Conservation (phyloP, 2,888 invertebrate genomes). For the Hedychridium roseum region DNA sequence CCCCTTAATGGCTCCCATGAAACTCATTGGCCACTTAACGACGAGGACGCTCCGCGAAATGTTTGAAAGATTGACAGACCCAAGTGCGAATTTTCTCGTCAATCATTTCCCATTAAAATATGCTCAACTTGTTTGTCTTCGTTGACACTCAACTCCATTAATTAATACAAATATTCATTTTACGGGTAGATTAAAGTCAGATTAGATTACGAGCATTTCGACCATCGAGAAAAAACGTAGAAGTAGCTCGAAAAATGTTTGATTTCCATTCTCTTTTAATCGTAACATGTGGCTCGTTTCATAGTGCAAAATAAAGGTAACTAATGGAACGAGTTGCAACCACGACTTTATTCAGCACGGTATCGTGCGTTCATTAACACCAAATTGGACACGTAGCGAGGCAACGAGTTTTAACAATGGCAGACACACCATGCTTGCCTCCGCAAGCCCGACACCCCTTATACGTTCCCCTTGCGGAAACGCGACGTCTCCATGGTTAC, state of each 20-base stretch:
- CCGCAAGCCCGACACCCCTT: slow-evolving; percentile 52
- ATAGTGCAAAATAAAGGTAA: too few species aligned
- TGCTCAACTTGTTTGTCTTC: too few species aligned
- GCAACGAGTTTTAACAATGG: slow-evolving; percentile 50
- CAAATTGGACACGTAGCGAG: slow-evolving; percentile 30
- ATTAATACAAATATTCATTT: too few species aligned
- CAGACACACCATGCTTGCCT: slow-evolving; percentile 45
- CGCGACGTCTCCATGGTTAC: slow-evolving; percentile 63
- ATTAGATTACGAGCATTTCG: too few species aligned
- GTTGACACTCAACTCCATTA: too few species aligned
- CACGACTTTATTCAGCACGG: too few species aligned
- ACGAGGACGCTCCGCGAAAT: slow-evolving; percentile 32
- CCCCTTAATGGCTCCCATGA: slow-evolving; percentile 44
- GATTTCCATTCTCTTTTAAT: too few species aligned
- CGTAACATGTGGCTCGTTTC: too few species aligned
- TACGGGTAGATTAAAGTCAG: too few species aligned
- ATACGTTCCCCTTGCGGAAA: slow-evolving; percentile 54
- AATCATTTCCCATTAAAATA: slow-evolving; percentile 29
- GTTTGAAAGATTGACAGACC: slow-evolving; percentile 43
- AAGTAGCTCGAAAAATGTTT: too few species aligned
- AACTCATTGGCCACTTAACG: slow-evolving; percentile 56
- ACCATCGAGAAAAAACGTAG: too few species aligned
- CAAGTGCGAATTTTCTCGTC: slow-evolving; percentile 44
- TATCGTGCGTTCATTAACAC: slow-evolving; percentile 35
- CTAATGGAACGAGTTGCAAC: too few species aligned